Evolutionary conservation across 2,113 vertebrate genomes (phyloP), one percentile per base, ranked within the genome.

Genomic region (Oryzias woworae): DNA sequence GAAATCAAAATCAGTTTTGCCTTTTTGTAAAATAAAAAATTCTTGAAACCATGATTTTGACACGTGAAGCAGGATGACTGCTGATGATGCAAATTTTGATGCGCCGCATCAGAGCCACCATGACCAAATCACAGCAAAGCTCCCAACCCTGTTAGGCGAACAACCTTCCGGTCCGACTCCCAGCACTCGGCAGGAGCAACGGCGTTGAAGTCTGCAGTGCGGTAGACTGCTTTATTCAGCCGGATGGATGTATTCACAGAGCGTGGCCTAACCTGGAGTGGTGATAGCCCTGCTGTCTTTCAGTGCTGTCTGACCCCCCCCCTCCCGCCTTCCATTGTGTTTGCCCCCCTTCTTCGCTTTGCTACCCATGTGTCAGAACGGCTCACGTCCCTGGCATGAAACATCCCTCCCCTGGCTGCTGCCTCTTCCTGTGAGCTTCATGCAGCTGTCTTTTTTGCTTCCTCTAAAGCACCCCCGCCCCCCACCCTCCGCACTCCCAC

Each of bases 331-430:
- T 62, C 70, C 68, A 61, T 81, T 72, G 84, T 84, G 78, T 76
- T 45, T 72, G 72, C 62, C 78, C 74, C 65, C 78, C 63, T 73
- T 75, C 20, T 73, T 66, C 67, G 79, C 85, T 83, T 81, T 66
- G 80, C 84, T 82, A 58, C 79, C 75, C 79, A 70, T 67, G 84
- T 88, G 87, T 90, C 85, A 84, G 80, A 77, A 71, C 45, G 17
- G 63, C 85, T 87, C 84, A 83, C 70, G 53, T 87, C 83, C 18
- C 61, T 61, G 10, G 53, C 53, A 76, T 66, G 73, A 83, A 62
- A 65, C 84, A 72, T 81, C 78, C 83, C 87, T 87, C 85, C 85
- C 78, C 84, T 87, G 85, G 87, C 87, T 85, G 82, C 82, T 87
- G 85, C 85, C 88, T 71, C 83, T 83, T 81, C 77, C 82, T 78